Evolutionary conservation across 2,113 vertebrate genomes (phyloP), one percentile per base, ranked within the genome.

Genomic region (Larimichthys crocea): DNA sequence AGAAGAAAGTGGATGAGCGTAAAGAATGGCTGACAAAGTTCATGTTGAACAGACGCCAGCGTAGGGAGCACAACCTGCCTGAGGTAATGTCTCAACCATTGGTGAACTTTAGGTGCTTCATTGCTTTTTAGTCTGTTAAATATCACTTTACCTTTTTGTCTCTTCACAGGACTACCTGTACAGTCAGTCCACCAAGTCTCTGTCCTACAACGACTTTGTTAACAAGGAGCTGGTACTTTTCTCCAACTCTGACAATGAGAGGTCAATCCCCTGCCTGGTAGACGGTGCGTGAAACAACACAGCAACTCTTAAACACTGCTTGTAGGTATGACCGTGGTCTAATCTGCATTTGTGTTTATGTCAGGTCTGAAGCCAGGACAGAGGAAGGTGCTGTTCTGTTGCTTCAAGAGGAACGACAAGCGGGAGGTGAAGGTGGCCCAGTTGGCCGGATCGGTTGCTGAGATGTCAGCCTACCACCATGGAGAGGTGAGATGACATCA

Each of bases 401-500:
- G 98, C 90, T 96, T 98, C 86, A 99, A 97, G 86, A 94, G 98
- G 52, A 99, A 99, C 0, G 98, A 99, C 86, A 99, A 99, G 78
- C 92, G 97, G 84, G 98, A 99, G 80, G 98, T 99, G 87, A 99
- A 99, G 82, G 98, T 99, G 85, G 98, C 98, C 60, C 98, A 99
- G 90, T 91, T 99, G 92, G 98, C 98, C 75, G 98, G 98, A 22
- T 99, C 98, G 29, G 97, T 99, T 7, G 97, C 98, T 5, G 98
- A 99, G 94, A 99, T 99, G 97, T 99, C 98, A 0, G 97, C 98
- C 22, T 99, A 99, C 88, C 98, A 99, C 86, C 98, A 99, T 2
- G 98, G 98, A 84, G 98, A 99, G 94, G 98, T 99, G 95, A 94
- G 94, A 16, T 3, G 2, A n/a, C 9, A 6, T n/a, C 17, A 31